These are phyloP conservation scores for Spodoptera picta DNA, from an alignment of 2,888 invertebrate genomes.

Conservation along the genomic window DNA sequence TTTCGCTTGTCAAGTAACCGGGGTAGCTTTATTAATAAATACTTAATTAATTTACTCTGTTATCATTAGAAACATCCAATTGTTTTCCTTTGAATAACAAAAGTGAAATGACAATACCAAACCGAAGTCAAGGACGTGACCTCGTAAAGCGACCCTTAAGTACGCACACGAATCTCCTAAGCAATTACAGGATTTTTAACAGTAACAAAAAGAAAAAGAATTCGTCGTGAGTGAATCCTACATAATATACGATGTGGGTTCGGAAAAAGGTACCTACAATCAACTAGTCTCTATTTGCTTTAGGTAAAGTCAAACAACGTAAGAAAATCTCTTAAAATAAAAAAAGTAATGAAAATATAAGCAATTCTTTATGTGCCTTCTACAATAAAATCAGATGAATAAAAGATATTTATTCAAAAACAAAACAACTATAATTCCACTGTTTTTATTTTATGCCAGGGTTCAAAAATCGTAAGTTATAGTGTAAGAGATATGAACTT, in stretches of 20 bases:
- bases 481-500: slow-evolving; percentile 38
- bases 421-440: slow-evolving; percentile 6
- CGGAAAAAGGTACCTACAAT: too few relatives aligned
- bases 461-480: slow-evolving; percentile 44
- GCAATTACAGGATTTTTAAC: slow-evolving; percentile 4
- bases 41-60: slow-evolving; percentile 12
- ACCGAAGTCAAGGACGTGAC: slow-evolving; percentile 26
- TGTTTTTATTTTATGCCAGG: slow-evolving; percentile 30
- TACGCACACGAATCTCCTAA: slow-evolving; percentile 5
- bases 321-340: slow-evolving; percentile 1
- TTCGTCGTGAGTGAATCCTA: neutral
- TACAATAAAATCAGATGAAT: slow-evolving; percentile 9
- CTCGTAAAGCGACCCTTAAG: slow-evolving; percentile 6
- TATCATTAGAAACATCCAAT: slow-evolving; percentile 1
- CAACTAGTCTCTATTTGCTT: too few relatives aligned
- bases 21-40: slow-evolving; percentile 32
- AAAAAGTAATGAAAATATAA: slow-evolving; percentile 3
- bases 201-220: slow-evolving; percentile 2
- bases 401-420: slow-evolving; percentile 1
- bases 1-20: slow-evolving; percentile 34
- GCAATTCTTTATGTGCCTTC: neutral
- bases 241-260: too few relatives aligned
- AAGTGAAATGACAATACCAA: slow-evolving; percentile 30
- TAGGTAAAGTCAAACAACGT: neutral
- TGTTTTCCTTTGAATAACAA: slow-evolving; percentile 6